Evolutionary conservation across 2,888 invertebrate species (phyloP), one percentile per base, ranked within the genome.

Genomic region (Eurytoma adleriae): DNA sequence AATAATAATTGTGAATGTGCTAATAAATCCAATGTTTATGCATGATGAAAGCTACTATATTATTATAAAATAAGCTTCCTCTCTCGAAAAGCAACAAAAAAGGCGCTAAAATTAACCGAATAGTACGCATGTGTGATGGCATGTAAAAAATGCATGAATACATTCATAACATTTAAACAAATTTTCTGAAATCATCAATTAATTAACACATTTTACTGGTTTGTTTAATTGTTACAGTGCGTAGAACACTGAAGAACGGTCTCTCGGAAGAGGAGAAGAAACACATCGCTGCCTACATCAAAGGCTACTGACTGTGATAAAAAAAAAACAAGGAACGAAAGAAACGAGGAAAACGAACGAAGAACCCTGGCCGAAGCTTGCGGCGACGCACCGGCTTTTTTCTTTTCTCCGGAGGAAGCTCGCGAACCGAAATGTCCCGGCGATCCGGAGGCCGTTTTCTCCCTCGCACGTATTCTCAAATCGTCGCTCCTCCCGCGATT

Each of bases 211-310:
- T 13, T 74, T 52, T 16, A 18, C 40, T 40, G 14, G 7, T 80
- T 20, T 74, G 27, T 40, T 78, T 68, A 1, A 78, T 80, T 85
- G 83, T 93, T 93, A 66, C 92, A 96, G 96, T 96, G 92, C 93
- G 96, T 91, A 93, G 96, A 91, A 96, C 96, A 83, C 91, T 96
- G 87, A 95, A 95, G 89, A 95, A 95, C 91, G 96, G 96, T 85
- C 92, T 96, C 86, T 95, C 95, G 83, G 95, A 95, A 88, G 96
- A 96, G 91, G 96, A 96, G 91, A 94, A 95, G 91, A 95, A 94
- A 90, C 94, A 95, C 90, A 93, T 95, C 86, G 94, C 95, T 86
- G 94, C 95, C 84, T 93, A 94, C 91, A 95, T 95, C 88, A 94
- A 95, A 91, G 94, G 94, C 88, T 95, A 94, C 92, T 95, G 92